Conservation (phyloP, 2,113 vertebrate genomes). For the Rana temporaria region DNA sequence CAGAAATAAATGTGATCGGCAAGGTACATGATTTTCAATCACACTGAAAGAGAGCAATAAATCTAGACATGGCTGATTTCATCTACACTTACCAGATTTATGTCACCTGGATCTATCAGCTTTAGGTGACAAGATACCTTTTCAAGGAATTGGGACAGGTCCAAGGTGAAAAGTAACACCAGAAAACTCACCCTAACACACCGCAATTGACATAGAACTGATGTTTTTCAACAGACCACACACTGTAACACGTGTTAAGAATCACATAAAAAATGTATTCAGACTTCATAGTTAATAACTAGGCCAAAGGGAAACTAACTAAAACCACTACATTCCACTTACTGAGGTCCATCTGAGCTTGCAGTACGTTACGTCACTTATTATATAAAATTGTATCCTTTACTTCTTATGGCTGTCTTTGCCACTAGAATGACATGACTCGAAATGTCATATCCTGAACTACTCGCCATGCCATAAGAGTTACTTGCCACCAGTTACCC, state of each 20-base stretch:
- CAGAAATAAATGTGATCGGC: slow-evolving; percentile 16
- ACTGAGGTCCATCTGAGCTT: too few species aligned
- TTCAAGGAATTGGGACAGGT: slow-evolving; percentile 21
- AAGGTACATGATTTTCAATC: slow-evolving; percentile 56
- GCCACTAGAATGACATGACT: too few species aligned
- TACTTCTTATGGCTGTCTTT: too few species aligned
- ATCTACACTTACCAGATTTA: slow-evolving; percentile 43
- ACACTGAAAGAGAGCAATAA: slow-evolving; percentile 33
- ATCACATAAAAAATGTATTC: neutral
- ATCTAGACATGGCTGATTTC: slow-evolving; percentile 20
- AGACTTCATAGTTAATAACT: neutral
- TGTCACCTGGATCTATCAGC: slow-evolving; percentile 13
- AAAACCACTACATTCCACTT: too few species aligned
- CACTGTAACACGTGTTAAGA: neutral
- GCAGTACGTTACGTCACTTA: too few species aligned
- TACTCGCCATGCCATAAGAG: too few species aligned
- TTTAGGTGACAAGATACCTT: slow-evolving; percentile 53
- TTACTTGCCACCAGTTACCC: too few species aligned
- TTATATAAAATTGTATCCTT: too few species aligned
- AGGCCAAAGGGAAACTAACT: too few species aligned
- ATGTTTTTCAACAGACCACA: neutral
- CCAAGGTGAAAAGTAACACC: slow-evolving; percentile 36
- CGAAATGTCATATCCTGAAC: too few species aligned
- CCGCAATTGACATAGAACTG: slow-evolving; percentile 13
- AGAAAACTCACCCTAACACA: slow-evolving; percentile 17